phyloP scores from a whole-genome alignment of 1,140 invertebrate genomes.

The Neocloeon triangulifer region DNA sequence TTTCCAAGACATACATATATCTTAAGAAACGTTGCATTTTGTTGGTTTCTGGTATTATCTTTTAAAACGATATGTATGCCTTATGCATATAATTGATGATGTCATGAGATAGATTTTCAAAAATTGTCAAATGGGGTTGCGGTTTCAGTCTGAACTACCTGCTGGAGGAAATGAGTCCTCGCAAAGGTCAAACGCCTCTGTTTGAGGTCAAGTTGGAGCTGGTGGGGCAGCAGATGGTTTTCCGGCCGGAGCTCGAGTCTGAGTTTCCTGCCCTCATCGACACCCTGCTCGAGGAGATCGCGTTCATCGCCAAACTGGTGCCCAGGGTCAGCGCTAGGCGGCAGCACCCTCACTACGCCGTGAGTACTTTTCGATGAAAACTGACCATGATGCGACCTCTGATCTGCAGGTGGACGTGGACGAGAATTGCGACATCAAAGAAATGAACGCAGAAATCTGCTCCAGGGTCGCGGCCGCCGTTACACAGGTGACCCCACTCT shows the following conservation, averaged over 20 bases:
- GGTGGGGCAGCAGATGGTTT: neutral
- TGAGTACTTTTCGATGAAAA: conserved; percentile 5
- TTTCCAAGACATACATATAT: too few species aligned
- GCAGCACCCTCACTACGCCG: too few species aligned
- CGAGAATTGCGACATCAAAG: conserved; percentile 7
- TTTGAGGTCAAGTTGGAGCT: conserved; percentile 13
- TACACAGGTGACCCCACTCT: neutral
- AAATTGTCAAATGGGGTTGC: too few species aligned
- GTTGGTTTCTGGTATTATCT: too few species aligned
- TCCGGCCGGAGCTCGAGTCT: neutral
- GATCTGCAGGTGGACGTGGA: conserved; percentile 17
- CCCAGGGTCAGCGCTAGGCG: too few species aligned
- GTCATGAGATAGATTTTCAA: too few species aligned
- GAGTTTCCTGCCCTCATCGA: too few species aligned
- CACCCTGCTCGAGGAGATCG: conserved; percentile 12
- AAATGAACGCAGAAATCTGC: neutral
- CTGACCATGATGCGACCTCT: conserved; percentile 11
- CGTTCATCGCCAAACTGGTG: too few species aligned
- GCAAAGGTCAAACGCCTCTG: conserved; percentile 17
- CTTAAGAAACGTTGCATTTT: too few species aligned
- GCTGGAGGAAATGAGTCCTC: conserved; percentile 21
- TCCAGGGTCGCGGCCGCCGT: neutral
- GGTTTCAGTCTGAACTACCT: conserved; percentile 19
- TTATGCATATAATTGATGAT: too few species aligned
- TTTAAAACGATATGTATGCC: too few species aligned